Evolutionary conservation across 2,113 vertebrate genomes (phyloP), one percentile per base, ranked within the genome.

Genomic region (Cyprinodon brontotheroides): DNA sequence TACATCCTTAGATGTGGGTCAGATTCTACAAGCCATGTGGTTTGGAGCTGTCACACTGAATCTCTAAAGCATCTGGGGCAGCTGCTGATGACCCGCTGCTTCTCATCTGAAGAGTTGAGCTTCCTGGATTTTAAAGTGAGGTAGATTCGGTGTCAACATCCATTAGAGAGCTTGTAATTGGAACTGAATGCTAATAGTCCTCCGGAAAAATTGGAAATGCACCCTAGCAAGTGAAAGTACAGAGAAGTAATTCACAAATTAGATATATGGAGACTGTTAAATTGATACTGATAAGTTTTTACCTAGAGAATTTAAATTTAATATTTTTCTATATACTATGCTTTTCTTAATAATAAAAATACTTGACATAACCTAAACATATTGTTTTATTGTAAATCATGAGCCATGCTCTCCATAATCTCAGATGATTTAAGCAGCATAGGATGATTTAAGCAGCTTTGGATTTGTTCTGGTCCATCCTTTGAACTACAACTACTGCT

Each of bases 91-190:
- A 81, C 78, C 68, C 45, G 45, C 68, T 78, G 29, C 78, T 9
- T 59, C 78, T 88, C 73, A 62, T 86, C 80, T 73, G 75, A 76
- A 83, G 67, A 61, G 74, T 74, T 65, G 57, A 70, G 81, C 85
- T 79, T 83, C 80, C 79, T 68, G 77, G 69, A 81, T 89, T 76
- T 83, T 67, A 74, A 86, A 88, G 79, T 64, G 78, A 80, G 86
- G 80, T 79, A 82, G 88, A 91, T 84, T 87, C 82, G 39, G 17
- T 92, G 90, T 90, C 92, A 89, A 81, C 86, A 87, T 90, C 82
- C 62, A 91, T 93, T 92, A 90, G 57, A 50, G 40, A n/a, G 63
- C 66, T 71, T 71, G 50, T 92, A 92, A 93, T 87, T 91, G 89
- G 85, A 87, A 77, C 41, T 80, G 90, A 93, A 82, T 63, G 74